phyloP scores from a whole-genome alignment of 2,888 invertebrate species.

The Ectropis crepuscularia region DNA sequence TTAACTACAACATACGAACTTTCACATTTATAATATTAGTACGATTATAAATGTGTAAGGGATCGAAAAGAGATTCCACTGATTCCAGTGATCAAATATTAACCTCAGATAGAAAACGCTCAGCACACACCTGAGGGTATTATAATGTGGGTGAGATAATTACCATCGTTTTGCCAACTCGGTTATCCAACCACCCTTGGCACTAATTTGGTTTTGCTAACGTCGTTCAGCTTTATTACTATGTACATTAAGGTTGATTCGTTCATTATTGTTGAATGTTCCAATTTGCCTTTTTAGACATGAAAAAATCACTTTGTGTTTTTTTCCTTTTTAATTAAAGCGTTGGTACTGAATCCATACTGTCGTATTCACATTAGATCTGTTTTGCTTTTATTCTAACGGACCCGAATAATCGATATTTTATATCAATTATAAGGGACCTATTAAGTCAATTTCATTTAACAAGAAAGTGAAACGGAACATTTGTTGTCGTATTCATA shows the following conservation, averaged over 20 bases:
- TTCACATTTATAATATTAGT: too few species aligned
- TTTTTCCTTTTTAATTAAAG: too few species aligned
- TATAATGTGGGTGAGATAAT: constrained; percentile 21
- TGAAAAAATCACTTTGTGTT: background rate
- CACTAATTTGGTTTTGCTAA: constrained; percentile 18
- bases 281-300: background rate
- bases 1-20: too few species aligned
- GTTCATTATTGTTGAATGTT: constrained; percentile 7
- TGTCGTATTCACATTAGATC: too few species aligned
- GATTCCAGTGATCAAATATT: constrained; percentile 8
- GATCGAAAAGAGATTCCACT: background rate
- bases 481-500: too few species aligned
- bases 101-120: background rate
- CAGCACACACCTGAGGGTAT: constrained; percentile 16
- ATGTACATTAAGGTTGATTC: constrained; percentile 5
- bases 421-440: too few species aligned
- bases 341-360: too few species aligned
- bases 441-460: too few species aligned
- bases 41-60: too few species aligned
- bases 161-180: constrained; percentile 29
- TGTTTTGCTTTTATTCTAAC: too few species aligned
- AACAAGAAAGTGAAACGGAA: too few species aligned
- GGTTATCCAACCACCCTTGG: constrained; percentile 30
- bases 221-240: constrained; percentile 23
- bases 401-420: too few species aligned